A percentile compares a stretch with the other conserved stretches of the same genome.
Conservation (phyloP, 37 sponge, comb jelly and placozoan genomes). For the Amphimedon queenslandica region DNA sequence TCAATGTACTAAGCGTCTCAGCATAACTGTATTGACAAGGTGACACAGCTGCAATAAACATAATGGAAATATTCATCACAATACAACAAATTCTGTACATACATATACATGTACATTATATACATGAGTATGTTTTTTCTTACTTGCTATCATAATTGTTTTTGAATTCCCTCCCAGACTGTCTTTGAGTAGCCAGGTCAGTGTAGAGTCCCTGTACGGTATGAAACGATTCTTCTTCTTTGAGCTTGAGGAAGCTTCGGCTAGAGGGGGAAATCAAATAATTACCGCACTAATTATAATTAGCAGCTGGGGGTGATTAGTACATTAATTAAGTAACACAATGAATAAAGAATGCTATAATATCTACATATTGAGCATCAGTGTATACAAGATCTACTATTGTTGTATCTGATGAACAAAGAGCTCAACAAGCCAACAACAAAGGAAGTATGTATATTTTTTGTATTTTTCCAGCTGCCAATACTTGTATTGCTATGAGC, state of each 20-base stretch:
- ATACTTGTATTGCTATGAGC: too few species aligned
- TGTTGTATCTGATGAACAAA: too few species aligned
- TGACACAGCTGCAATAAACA: constrained; percentile 65
- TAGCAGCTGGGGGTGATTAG: neutral
- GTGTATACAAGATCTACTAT: too few species aligned
- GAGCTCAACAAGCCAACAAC: too few species aligned
- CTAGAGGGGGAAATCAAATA: constrained; percentile 16
- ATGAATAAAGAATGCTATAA: too few species aligned
- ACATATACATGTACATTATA: too few species aligned
- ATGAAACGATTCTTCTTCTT: constrained; percentile 48
- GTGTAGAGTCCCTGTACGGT: constrained; percentile 85
- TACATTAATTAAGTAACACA: too few species aligned
- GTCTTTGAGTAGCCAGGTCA: constrained; percentile 91
- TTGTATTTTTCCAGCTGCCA: too few species aligned
- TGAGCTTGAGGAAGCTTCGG: constrained; percentile 43
- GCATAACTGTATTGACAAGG: constrained; percentile 73
- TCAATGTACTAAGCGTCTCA: constrained; percentile 81
- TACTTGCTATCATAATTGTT: constrained; percentile 89
- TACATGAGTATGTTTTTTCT: too few species aligned
- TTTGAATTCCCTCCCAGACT: constrained; percentile 90
- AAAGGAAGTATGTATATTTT: too few species aligned
- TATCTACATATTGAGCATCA: too few species aligned
- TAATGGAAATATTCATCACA: neutral
- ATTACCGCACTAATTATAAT: neutral
- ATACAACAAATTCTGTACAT: too few species aligned